Evolutionary conservation across 1,140 invertebrate species (phyloP).

Genomic region (Aphaenogaster ashmeadi): DNA sequence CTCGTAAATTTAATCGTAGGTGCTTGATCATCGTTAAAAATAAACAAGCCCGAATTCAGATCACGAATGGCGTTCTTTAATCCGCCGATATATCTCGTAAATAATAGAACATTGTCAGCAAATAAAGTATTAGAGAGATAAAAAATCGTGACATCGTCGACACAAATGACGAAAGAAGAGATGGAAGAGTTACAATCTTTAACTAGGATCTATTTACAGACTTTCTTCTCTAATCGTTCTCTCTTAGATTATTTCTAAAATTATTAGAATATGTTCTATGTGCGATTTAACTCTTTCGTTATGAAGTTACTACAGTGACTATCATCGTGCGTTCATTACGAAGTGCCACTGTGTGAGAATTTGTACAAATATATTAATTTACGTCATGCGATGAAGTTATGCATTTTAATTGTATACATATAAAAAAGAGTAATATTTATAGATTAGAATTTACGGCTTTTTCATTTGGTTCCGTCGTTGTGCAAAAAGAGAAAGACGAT

Average conservation of each 20-base stretch:
- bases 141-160: not conserved
- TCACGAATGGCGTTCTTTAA: not conserved
- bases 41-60: not conserved
- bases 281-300: not conserved
- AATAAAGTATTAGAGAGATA: not conserved
- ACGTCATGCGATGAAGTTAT: constrained; percentile 10
- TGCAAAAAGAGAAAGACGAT: not conserved
- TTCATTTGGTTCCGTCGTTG: not conserved
- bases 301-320: not conserved
- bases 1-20: not conserved
- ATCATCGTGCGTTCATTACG: not conserved
- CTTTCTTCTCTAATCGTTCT: constrained; percentile 12
- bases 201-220: constrained; percentile 39
- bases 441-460: not conserved
- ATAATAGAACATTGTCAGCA: not conserved
- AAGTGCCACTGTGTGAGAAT: not conserved
- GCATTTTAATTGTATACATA: constrained; percentile 16
- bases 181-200: not conserved
- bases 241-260: constrained; percentile 24
- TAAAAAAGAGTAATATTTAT: not conserved
- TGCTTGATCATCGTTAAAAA: not conserved
- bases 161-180: not conserved
- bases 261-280: not conserved
- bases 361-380: constrained; percentile 37
- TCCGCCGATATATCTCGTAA: not conserved